These are phyloP conservation scores for Sphinx pinastri DNA, from an alignment of 2,888 invertebrate species.

Conservation along the genomic window DNA sequence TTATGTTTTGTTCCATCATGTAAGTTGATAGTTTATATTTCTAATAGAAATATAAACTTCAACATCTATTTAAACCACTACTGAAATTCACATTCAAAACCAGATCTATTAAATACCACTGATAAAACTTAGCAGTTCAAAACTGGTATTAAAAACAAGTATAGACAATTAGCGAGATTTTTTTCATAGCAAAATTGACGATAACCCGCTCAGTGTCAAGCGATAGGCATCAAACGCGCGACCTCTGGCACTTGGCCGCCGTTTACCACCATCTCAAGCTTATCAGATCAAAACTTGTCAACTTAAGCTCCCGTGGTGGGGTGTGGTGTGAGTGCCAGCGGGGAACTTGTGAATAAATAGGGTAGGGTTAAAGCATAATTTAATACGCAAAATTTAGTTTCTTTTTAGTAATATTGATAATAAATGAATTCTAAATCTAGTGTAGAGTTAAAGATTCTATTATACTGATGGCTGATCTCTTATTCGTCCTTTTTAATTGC, in stretches of 20 bases:
- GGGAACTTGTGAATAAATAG: background rate
- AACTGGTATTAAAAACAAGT: conserved; percentile 22
- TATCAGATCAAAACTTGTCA: conserved; percentile 78
- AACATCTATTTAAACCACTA: background rate
- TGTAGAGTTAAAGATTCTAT: too few species aligned
- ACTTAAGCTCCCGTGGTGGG: conserved; percentile 47
- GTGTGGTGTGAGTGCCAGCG: conserved; percentile 41
- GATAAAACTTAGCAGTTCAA: background rate
- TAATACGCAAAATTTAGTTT: too few species aligned
- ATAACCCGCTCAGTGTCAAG: conserved; percentile 31
- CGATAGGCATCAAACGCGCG: conserved; percentile 52
- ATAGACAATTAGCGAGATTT: conserved; percentile 15
- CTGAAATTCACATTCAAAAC: background rate
- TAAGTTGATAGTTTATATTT: too few species aligned
- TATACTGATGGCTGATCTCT: too few species aligned
- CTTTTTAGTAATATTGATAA: too few species aligned
- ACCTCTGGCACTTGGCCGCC: conserved; percentile 59
- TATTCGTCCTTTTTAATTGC: too few species aligned
- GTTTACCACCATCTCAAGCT: conserved; percentile 54
- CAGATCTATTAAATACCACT: background rate
- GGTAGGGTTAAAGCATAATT: too few species aligned
- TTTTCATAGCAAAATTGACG: conserved; percentile 4
- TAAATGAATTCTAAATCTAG: too few species aligned
- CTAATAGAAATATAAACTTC: too few species aligned
- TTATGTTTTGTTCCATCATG: too few species aligned